Percentiles rank a stretch among this genome's conserved stretches.
phyloP scores from a whole-genome alignment of 2,888 invertebrate genomes.

The Serrognathus titanus region DNA sequence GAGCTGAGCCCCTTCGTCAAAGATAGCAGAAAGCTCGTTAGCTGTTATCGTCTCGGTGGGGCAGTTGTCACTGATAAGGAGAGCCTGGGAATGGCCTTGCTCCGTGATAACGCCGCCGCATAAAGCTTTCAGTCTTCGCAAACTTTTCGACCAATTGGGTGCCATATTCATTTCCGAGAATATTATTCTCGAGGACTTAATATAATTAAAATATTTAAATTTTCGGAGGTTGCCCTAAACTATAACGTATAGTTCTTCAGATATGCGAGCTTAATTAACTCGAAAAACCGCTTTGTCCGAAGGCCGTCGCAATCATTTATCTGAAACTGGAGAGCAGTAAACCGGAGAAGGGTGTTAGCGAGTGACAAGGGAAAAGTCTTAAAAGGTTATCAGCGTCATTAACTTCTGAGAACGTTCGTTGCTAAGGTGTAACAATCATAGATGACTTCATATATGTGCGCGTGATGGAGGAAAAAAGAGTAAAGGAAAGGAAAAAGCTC shows the following conservation, averaged over 20 bases:
- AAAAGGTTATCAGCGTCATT: slow-evolving; percentile 36
- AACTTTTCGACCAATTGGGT: too few relatives aligned
- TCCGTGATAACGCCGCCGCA: slow-evolving; percentile 21
- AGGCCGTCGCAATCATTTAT: slow-evolving; percentile 18
- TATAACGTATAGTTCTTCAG: too few relatives aligned
- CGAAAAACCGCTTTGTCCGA: not conserved
- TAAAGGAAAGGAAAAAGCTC: too few relatives aligned
- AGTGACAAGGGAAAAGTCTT: slow-evolving; percentile 37
- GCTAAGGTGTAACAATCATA: too few relatives aligned
- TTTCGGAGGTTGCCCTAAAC: too few relatives aligned
- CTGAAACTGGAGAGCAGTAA: slow-evolving; percentile 13
- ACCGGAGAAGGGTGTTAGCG: slow-evolving; percentile 13
- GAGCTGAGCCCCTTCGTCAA: slow-evolving; percentile 20
- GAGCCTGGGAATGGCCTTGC: slow-evolving; percentile 6
- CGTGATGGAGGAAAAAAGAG: too few relatives aligned
- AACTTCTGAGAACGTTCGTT: slow-evolving; percentile 8
- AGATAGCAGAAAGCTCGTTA: slow-evolving; percentile 41
- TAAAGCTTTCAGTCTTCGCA: slow-evolving; percentile 24
- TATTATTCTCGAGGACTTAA: too few relatives aligned
- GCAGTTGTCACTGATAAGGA: slow-evolving; percentile 41
- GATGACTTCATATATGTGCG: too few relatives aligned
- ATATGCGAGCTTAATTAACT: too few relatives aligned
- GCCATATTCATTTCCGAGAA: too few relatives aligned
- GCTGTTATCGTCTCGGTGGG: slow-evolving; percentile 40
- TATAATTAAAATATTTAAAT: too few relatives aligned